phyloP scores from a whole-genome alignment of 1,140 invertebrate genomes.

The Brachionus plicatilis region DNA sequence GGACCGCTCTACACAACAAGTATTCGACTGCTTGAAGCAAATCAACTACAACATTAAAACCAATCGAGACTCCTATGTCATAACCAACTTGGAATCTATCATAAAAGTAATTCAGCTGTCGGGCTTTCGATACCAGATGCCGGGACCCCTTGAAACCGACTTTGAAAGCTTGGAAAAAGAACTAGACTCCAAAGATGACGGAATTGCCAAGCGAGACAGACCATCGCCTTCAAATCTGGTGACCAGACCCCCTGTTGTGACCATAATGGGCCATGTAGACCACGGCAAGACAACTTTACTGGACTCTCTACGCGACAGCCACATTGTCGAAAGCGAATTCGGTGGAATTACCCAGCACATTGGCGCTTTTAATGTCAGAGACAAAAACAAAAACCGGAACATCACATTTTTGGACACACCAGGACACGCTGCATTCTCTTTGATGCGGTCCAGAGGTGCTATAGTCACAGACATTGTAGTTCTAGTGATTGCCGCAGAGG shows the following conservation, averaged over 20 bases:
- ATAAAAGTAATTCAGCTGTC: conserved; percentile 10
- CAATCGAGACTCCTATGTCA: not conserved
- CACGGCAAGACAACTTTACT: conserved; percentile 97
- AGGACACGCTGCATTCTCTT: conserved; percentile 90
- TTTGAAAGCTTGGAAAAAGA: not conserved
- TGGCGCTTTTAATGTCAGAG: conserved; percentile 78
- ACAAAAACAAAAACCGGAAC: not conserved
- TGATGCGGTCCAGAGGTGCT: conserved; percentile 85
- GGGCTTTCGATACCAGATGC: not conserved
- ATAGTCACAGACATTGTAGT: conserved; percentile 88
- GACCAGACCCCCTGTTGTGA: conserved; percentile 78
- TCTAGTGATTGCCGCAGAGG: conserved; percentile 94
- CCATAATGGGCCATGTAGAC: conserved; percentile 98
- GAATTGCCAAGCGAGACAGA: conserved; percentile 57
- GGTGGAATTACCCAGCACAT: conserved; percentile 99
- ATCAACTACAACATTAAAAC: not conserved
- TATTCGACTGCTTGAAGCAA: conserved; percentile 8
- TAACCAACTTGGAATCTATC: conserved; percentile 1
- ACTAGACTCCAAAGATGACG: not conserved
- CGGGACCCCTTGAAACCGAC: not conserved
- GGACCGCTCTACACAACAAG: conserved; percentile 42
- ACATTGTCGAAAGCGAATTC: conserved; percentile 82
- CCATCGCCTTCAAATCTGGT: conserved; percentile 62
- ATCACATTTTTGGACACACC: conserved; percentile 98
- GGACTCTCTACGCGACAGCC: conserved; percentile 77